phyloP scores from a whole-genome alignment of 92 coral and sea anemone genomes.

The Palythoa grandiflora region DNA sequence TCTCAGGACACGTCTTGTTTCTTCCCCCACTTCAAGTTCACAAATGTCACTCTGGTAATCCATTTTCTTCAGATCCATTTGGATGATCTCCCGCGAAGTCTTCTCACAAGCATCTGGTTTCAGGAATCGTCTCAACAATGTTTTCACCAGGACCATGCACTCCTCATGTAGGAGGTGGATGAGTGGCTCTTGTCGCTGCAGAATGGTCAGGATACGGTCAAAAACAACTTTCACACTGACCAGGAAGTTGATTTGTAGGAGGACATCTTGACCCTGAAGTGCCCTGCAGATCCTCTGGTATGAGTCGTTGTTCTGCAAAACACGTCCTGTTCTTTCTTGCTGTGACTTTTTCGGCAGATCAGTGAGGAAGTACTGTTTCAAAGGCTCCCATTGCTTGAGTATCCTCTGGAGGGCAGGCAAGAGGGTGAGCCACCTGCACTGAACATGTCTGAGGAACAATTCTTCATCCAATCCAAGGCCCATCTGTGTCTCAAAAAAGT shows the following conservation, averaged over 20 bases:
- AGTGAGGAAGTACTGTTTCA: constrained; percentile 21
- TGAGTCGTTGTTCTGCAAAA: constrained; percentile 32
- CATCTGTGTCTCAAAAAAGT: constrained; percentile 30
- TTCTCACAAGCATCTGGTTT: constrained; percentile 34
- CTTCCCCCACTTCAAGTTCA: constrained; percentile 33
- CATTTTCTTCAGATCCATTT: constrained; percentile 11
- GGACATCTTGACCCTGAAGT: constrained; percentile 24
- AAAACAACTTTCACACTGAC: constrained; percentile 32
- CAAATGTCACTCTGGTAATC: constrained; percentile 31
- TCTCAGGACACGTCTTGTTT: constrained; percentile 11
- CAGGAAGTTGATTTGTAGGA: constrained; percentile 32
- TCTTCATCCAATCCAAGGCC: constrained; percentile 38
- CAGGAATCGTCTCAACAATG: constrained; percentile 21
- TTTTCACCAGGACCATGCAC: constrained; percentile 26
- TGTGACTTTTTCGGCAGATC: constrained; percentile 21
- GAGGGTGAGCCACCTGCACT: constrained; percentile 8
- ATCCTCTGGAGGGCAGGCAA: constrained; percentile 33
- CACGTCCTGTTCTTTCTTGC: constrained; percentile 34
- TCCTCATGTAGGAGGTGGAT: constrained; percentile 20
- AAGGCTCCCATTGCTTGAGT: constrained; percentile 39
- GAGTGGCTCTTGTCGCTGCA: constrained; percentile 25
- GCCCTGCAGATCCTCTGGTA: constrained; percentile 31
- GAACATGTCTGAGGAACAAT: constrained; percentile 21
- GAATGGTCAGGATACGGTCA: constrained; percentile 20
- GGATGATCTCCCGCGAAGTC: constrained; percentile 7